phyloP scores from a whole-genome alignment of 2,113 vertebrate species.

The Egretta garzetta region DNA sequence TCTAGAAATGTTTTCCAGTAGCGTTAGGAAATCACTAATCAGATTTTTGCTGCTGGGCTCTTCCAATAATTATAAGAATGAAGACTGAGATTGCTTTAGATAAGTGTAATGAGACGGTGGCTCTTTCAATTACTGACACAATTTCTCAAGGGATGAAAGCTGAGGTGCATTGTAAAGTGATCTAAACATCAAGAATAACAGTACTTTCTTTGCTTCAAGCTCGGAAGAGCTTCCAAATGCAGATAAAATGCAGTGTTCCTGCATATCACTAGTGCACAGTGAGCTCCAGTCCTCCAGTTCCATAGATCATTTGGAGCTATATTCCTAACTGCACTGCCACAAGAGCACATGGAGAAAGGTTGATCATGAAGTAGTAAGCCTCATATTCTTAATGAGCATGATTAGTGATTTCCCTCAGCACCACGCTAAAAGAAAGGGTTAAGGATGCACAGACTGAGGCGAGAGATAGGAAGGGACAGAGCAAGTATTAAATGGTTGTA shows the following conservation, averaged over 20 bases:
- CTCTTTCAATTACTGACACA: slow-evolving; percentile 62
- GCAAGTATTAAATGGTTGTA: not conserved
- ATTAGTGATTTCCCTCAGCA: not conserved
- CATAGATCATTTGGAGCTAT: fast-evolving
- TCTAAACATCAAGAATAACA: not conserved
- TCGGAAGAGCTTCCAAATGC: not conserved
- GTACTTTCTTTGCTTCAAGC: not conserved
- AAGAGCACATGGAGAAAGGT: not conserved
- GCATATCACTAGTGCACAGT: not conserved
- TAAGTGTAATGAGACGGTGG: slow-evolving; percentile 51
- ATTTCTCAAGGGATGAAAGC: slow-evolving; percentile 43
- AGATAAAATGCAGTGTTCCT: not conserved
- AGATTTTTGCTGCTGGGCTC: slow-evolving; percentile 52
- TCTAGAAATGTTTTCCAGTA: slow-evolving; percentile 16
- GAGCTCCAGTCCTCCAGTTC: not conserved
- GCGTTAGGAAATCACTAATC: slow-evolving; percentile 40
- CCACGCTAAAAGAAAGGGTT: not conserved
- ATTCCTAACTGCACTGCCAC: not conserved
- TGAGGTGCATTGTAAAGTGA: not conserved
- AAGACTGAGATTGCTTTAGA: slow-evolving; percentile 63
- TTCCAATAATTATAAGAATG: slow-evolving; percentile 55
- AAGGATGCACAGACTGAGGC: not conserved
- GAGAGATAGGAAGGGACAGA: not conserved
- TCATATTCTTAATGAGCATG: not conserved
- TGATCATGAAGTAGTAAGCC: not conserved